A percentile compares a stretch with the other conserved stretches of the same genome.
Evolutionary conservation across 1,140 invertebrate genomes (phyloP).

Genomic region (Scylla paramamosain): DNA sequence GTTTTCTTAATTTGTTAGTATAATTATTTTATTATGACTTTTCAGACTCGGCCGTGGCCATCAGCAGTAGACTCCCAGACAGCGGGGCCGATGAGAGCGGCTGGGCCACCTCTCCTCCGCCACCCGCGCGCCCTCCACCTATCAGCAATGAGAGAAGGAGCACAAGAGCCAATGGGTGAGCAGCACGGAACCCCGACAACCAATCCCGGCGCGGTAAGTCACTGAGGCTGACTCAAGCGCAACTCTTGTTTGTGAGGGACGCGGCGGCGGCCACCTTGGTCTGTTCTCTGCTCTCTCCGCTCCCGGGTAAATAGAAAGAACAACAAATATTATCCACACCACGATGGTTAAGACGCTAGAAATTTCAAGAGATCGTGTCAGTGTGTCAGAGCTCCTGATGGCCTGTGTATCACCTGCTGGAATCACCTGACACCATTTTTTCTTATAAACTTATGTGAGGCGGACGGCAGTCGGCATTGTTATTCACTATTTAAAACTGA

Average conservation of each 20-base stretch:
- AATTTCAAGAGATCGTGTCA: neutral
- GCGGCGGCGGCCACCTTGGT: neutral
- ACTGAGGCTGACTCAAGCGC: constrained; percentile 64
- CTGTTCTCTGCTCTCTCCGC: neutral
- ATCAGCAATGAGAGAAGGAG: constrained; percentile 54
- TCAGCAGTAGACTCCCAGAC: too few relatives aligned
- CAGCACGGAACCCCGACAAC: constrained; percentile 22
- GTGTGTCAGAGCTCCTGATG: neutral
- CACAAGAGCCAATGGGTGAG: constrained; percentile 54
- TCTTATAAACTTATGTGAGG: too few relatives aligned
- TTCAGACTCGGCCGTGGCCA: too few relatives aligned
- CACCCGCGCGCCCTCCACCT: constrained; percentile 49
- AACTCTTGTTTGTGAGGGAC: constrained; percentile 56
- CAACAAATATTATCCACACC: constrained; percentile 13
- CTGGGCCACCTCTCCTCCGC: constrained; percentile 41
- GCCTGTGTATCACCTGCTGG: neutral
- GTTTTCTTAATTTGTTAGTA: too few relatives aligned
- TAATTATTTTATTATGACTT: too few relatives aligned
- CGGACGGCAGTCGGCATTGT: too few relatives aligned
- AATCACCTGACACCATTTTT: neutral
- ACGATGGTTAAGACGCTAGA: neutral
- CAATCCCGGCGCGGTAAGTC: constrained; percentile 56
- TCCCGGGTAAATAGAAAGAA: neutral
- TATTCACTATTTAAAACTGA: too few relatives aligned
- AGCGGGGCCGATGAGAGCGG: neutral